Evolutionary conservation across 2,888 invertebrate genomes (phyloP), one percentile per base, ranked within the genome.

Genomic region (Leuctra nigra): DNA sequence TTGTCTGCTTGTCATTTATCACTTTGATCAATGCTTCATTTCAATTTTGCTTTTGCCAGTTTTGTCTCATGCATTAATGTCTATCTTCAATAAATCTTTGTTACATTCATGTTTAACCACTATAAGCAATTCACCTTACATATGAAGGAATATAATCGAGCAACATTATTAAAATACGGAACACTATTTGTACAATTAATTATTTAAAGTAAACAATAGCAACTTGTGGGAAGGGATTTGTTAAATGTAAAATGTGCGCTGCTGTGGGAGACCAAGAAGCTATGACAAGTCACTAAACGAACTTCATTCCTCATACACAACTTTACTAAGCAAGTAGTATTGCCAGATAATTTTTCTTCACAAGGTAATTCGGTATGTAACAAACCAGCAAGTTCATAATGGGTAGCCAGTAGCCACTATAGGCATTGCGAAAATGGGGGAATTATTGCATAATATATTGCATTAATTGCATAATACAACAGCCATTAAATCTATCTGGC

Each of bases 71-170:
- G 50, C 29, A 23, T 25, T n/a, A n/a, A n/a, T 41, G 64, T 64
- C 63, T 63, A 53, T 41, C 33, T 16, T 36, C 53, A 46, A 57
- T 38, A 59, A 48, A 56, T 54, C 18, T 22, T 18, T 23, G 13
- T 6, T 50, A 50, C 9, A 14, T 16, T 4, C 11, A 29, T 29
- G 6, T 29, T 7, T 29, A 29, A 29, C 29, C 11, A 29, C 29
- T 29, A 29, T 6, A 29, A 29, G 29, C 29, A 29, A 29, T 29
- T 29, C 29, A 29, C 6, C 29, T 29, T 6, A 29, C 29, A 29
- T 29, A 29, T 7, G 29, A 7, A 29, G 29, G 6, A 29, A 29
- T 29, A 29, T 29, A 22, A 44, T 20, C 44, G n/a, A 44, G 44
- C 20, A 20, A 35, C 29, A 33, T 50, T 35, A 50, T 50, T 33